These are phyloP conservation scores for Amphipyra tragopoginis DNA, from an alignment of 2,888 invertebrate genomes.

Conservation along the genomic window DNA sequence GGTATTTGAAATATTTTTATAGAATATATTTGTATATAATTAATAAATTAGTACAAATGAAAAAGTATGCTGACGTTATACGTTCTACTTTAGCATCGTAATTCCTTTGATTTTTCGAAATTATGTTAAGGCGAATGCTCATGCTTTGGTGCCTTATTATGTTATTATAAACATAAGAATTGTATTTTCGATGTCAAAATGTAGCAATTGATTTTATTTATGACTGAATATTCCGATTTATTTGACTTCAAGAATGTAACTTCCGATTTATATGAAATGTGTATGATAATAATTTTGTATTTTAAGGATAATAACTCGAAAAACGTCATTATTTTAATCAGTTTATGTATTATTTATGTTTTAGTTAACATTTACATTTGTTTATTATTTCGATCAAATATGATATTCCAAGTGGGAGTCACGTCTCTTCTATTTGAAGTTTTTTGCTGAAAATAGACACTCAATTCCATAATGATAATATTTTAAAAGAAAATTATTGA, in stretches of 20 bases:
- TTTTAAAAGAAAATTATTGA: conserved; percentile 21
- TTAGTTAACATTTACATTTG: conserved; percentile 38
- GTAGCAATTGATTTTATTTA: conserved; percentile 60
- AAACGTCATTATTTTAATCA: conserved; percentile 42
- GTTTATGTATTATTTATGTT: conserved; percentile 44
- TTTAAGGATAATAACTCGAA: conserved; percentile 49
- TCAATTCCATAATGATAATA: conserved; percentile 47
- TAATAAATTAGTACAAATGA: conserved; percentile 77
- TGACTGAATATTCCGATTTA: conserved; percentile 65
- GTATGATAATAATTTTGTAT: conserved; percentile 51
- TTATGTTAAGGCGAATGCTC: conserved; percentile 66
- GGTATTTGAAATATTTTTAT: conserved; percentile 62
- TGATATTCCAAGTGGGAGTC: conserved; percentile 52
- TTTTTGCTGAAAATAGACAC: conserved; percentile 49
- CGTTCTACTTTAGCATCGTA: conserved; percentile 43
- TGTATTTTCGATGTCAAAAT: conserved; percentile 55
- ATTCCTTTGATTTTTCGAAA: conserved; percentile 47
- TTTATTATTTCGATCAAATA: conserved; percentile 45
- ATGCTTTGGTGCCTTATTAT: conserved; percentile 78
- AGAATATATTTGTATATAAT: conserved; percentile 69
- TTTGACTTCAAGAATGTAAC: conserved; percentile 33
- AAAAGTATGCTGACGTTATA: conserved; percentile 61
- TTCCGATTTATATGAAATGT: conserved; percentile 49
- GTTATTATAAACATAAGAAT: conserved; percentile 62
- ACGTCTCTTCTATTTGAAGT: conserved; percentile 42